Conservation (phyloP, 92 coral and sea anemone species). For the Parazoanthus atlanticus region DNA sequence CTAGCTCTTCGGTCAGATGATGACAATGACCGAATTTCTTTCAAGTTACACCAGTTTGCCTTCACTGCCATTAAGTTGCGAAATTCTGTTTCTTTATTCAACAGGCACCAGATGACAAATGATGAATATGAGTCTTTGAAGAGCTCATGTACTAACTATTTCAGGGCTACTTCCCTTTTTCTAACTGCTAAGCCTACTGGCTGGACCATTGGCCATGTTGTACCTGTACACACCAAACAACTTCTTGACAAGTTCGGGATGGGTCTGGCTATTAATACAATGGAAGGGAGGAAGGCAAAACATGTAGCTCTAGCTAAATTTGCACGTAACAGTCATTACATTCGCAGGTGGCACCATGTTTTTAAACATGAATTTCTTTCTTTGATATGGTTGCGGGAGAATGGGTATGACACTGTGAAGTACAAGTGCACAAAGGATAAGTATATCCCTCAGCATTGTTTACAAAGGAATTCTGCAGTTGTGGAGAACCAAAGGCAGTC, state of each 20-base stretch:
- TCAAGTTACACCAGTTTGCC: conserved; percentile 60
- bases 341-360: neutral
- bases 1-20: conserved; percentile 3
- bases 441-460: neutral
- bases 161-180: conserved; percentile 8
- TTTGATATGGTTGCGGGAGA: neutral
- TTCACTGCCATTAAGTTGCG: conserved; percentile 49
- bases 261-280: conserved; percentile 42
- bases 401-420: neutral
- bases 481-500: conserved; percentile 32
- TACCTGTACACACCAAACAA: conserved; percentile 41
- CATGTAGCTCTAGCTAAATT: conserved; percentile 49
- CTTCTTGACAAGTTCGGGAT: conserved; percentile 29
- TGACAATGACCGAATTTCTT: conserved; percentile 32
- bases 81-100: conserved; percentile 61
- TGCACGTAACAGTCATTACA: conserved; percentile 27
- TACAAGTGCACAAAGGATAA: neutral
- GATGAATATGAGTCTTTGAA: conserved; percentile 26
- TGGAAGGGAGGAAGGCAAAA: conserved; percentile 49
- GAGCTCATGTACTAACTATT: conserved; percentile 9
- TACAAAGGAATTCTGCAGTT: neutral
- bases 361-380: neutral
- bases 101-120: conserved; percentile 42
- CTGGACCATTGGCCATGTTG: conserved; percentile 43
- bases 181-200: conserved; percentile 28